Base-by-base conservation (phyloP, 2,888 invertebrate genomes). In the Cordilura impudica region DNA sequence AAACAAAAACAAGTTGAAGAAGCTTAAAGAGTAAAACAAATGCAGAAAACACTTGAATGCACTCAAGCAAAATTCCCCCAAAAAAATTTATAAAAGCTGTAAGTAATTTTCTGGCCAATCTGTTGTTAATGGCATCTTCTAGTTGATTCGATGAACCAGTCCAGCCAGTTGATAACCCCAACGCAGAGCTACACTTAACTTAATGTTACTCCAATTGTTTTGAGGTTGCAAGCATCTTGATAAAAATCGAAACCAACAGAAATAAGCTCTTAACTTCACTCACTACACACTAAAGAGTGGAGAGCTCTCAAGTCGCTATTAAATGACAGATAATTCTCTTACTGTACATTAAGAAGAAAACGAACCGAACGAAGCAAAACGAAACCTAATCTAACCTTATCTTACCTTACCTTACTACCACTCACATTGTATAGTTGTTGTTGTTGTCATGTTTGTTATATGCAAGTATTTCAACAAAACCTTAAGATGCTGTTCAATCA, bases 111-210 rank as follows among this genome's bases (percentile, higher is more conserved):
- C 14, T 66, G 29, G 8, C 51, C 43, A 29, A 51, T 51, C n/a
- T 23, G 21, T 51, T n/a, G n/a, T 75, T 29, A n/a, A 8, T 29
- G 49, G 29, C 75, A 56, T 75, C 63, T 69, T 69, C 19, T n/a
- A 35, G 47, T 60, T 72, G 45, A 60, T 53, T 47, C 16, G 65
- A 70, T 35, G 19, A 78, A 74, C 78, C 78, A 74, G 78, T 74
- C 65, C 35, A 29, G 12, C 58, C 12, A 51, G 73, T 70, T 65
- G 35, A 7, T 54, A 29, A 47, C 49, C 51, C 54, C 23, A 72
- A 60, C 12, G 45, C 7, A 7, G 10, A 31, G 47, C 16, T 16
- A 43, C 23, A 0, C 16, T 51, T 2, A 66, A 56, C 2, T 47
- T 47, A 31, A 73, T 58, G 19, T 49, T 53, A 53, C 49, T 58